phyloP scores from a whole-genome alignment of 2,113 vertebrate genomes.

The Buteo buteo region DNA sequence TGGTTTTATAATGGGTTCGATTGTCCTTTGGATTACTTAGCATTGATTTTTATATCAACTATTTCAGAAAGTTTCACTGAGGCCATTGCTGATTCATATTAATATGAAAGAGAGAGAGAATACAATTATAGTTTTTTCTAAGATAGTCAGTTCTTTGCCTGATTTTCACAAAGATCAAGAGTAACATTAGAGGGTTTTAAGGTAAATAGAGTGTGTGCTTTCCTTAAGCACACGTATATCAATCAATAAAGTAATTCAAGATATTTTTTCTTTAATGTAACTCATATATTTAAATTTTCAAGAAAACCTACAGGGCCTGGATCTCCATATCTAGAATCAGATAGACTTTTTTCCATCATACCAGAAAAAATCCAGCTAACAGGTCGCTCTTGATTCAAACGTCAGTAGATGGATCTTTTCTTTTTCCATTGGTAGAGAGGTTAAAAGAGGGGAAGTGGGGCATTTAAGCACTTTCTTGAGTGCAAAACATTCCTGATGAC shows the following conservation, averaged over 20 bases:
- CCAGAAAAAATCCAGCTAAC: not conserved
- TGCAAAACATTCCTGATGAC: not conserved
- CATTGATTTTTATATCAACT: not conserved
- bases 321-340: not conserved
- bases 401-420: not conserved
- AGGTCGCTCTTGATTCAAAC: not conserved
- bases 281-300: not conserved
- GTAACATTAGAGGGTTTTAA: fast-evolving
- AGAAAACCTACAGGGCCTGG: not conserved
- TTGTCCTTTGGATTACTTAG: not conserved
- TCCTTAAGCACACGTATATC: not conserved
- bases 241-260: not conserved
- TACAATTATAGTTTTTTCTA: not conserved
- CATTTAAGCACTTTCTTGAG: not conserved
- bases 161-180: not conserved
- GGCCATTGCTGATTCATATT: not conserved
- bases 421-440: not conserved
- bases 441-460: not conserved
- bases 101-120: not conserved
- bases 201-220: not conserved
- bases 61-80: not conserved
- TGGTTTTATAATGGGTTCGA: not conserved
- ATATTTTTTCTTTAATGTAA: not conserved
- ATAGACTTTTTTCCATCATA: not conserved
- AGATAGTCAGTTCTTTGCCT: not conserved